These are phyloP conservation scores for Aphodius granarius DNA, from an alignment of 2,888 invertebrate species.

Conservation along the genomic window DNA sequence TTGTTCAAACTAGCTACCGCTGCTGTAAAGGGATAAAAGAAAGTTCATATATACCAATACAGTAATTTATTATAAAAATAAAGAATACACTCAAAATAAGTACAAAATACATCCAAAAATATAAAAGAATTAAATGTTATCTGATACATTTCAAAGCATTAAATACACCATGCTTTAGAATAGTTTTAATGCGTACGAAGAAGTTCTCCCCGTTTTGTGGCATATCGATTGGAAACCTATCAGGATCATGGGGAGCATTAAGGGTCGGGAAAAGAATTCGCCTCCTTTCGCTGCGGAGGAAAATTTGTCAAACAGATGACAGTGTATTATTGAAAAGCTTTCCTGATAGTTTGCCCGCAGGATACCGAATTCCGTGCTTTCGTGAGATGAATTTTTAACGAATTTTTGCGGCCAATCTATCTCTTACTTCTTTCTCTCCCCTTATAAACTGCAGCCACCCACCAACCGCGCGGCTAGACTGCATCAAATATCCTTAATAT, in stretches of 20 bases:
- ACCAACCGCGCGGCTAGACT: too few relatives aligned
- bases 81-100: too few relatives aligned
- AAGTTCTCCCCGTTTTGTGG: not conserved
- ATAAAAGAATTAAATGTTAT: too few relatives aligned
- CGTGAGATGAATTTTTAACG: conserved; percentile 16
- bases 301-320: conserved; percentile 18
- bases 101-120: too few relatives aligned
- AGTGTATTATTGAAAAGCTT: conserved; percentile 16
- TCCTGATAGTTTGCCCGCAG: not conserved
- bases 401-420: not conserved
- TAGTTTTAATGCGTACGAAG: not conserved
- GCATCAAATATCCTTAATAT: not conserved
- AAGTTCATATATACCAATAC: too few relatives aligned
- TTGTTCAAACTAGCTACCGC: too few relatives aligned
- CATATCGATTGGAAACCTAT: not conserved
- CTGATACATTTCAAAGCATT: too few relatives aligned
- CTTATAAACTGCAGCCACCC: not conserved
- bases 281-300: not conserved
- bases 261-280: not conserved
- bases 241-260: not conserved
- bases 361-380: not conserved
- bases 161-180: too few relatives aligned
- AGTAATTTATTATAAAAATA: too few relatives aligned
- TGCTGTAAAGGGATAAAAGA: too few relatives aligned
- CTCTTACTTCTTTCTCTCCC: not conserved